These are phyloP conservation scores for Hermaeophaga mercurialis DNA, from an alignment of 2,888 invertebrate species.

Conservation along the genomic window DNA sequence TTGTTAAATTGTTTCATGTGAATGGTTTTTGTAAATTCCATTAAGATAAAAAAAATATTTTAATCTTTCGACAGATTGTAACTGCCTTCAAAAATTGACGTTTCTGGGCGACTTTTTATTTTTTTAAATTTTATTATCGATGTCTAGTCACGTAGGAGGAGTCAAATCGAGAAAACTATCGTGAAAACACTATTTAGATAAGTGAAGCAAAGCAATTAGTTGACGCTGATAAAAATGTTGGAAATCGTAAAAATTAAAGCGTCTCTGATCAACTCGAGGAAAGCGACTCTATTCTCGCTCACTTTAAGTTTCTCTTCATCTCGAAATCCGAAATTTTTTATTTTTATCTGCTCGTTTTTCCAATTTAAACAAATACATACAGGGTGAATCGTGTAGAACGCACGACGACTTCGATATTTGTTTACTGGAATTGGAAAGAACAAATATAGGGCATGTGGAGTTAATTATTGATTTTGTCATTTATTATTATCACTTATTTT, in stretches of 20 bases:
- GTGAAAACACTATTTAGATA: constrained; percentile 8
- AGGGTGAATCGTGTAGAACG: too few species aligned
- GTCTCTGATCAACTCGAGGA: too few species aligned
- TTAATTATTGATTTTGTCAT: too few species aligned
- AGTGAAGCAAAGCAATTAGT: constrained; percentile 5
- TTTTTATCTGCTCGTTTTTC: too few species aligned
- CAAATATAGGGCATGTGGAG: too few species aligned
- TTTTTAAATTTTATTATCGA: constrained; percentile 16
- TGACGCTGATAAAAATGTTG: constrained; percentile 11
- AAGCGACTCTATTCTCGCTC: too few species aligned
- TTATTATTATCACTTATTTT: too few species aligned
- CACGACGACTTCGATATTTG: too few species aligned
- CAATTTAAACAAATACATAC: too few species aligned
- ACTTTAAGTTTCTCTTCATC: too few species aligned
- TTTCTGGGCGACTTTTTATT: constrained; percentile 7
- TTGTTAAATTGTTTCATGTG: constrained; percentile 27
- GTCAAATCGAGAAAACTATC: constrained; percentile 12
- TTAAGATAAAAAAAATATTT: constrained; percentile 22
- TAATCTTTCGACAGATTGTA: constrained; percentile 17
- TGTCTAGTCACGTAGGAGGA: constrained; percentile 17
- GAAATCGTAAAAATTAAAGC: constrained; percentile 1
- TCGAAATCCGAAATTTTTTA: too few species aligned
- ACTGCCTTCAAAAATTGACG: constrained; percentile 4
- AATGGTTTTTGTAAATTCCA: constrained; percentile 22
- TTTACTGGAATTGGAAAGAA: too few species aligned